Evolutionary conservation across 2,113 vertebrate genomes (phyloP).

Genomic region (Eretmochelys imbricata): DNA sequence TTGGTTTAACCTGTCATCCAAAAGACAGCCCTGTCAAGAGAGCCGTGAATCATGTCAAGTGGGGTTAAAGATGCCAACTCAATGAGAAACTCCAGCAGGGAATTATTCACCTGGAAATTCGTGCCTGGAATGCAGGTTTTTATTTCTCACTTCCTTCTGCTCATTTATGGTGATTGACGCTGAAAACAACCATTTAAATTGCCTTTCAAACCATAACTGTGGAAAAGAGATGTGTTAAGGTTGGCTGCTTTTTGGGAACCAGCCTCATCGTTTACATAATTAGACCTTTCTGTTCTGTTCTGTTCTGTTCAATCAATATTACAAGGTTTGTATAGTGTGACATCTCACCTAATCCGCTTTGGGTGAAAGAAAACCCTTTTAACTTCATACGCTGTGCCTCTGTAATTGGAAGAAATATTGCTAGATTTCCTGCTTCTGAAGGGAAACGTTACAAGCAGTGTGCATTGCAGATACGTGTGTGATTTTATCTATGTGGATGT

Average conservation of each 20-base stretch:
- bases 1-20: background rate
- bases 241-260: constrained; percentile 50
- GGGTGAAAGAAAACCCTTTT: constrained; percentile 21
- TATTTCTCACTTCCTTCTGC: constrained; percentile 1
- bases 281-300: constrained; percentile 39
- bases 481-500: background rate
- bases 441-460: background rate
- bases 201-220: background rate
- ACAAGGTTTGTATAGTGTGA: background rate
- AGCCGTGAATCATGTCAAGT: rapidly evolving
- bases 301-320: constrained; percentile 57
- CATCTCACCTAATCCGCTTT: constrained; percentile 57
- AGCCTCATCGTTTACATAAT: constrained; percentile 68
- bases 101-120: background rate
- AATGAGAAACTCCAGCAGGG: rapidly evolving
- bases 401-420: constrained; percentile 39
- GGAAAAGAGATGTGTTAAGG: background rate
- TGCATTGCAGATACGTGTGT: rapidly evolving
- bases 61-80: rapidly evolving
- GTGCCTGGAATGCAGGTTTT: background rate
- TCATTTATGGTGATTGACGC: constrained; percentile 53
- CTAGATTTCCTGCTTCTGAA: background rate
- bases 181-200: constrained; percentile 59
- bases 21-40: rapidly evolving
- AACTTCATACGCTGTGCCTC: constrained; percentile 5